Evolutionary conservation across 2,113 vertebrate genomes (phyloP).

Genomic region (Anoura caudifer): DNA sequence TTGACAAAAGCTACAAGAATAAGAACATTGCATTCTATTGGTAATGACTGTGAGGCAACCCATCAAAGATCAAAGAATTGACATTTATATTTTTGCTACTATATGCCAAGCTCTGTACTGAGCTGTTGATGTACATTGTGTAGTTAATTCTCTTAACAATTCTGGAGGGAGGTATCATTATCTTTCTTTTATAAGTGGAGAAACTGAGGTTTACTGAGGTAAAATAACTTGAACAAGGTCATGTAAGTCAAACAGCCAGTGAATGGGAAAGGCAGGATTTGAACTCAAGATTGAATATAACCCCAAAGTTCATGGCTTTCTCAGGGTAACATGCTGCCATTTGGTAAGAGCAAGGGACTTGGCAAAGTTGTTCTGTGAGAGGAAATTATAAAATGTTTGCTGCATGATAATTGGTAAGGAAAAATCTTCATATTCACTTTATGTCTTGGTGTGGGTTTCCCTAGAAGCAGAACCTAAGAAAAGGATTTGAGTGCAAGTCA

Average conservation of each 20-base stretch:
- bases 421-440: not conserved
- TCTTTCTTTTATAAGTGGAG: not conserved
- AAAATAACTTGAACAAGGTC: not conserved
- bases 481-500: not conserved
- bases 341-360: not conserved
- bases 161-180: not conserved
- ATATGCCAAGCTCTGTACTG: not conserved
- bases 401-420: not conserved
- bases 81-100: not conserved
- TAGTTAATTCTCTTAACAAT: not conserved
- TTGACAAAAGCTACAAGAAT: conserved; percentile 10
- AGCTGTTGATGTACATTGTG: not conserved
- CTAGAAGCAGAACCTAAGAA: conserved; percentile 8
- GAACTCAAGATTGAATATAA: conserved; percentile 2
- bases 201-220: not conserved
- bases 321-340: not conserved
- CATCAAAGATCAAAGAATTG: not conserved
- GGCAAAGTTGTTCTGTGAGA: not conserved
- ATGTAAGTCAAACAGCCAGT: not conserved
- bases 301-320: not conserved
- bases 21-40: not conserved
- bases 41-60: not conserved
- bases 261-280: not conserved
- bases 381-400: not conserved
- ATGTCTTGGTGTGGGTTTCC: not conserved